Evolutionary conservation across 2,888 invertebrate genomes (phyloP), one percentile per base, ranked within the genome.

Genomic region (Temnothorax unifasciatus): DNA sequence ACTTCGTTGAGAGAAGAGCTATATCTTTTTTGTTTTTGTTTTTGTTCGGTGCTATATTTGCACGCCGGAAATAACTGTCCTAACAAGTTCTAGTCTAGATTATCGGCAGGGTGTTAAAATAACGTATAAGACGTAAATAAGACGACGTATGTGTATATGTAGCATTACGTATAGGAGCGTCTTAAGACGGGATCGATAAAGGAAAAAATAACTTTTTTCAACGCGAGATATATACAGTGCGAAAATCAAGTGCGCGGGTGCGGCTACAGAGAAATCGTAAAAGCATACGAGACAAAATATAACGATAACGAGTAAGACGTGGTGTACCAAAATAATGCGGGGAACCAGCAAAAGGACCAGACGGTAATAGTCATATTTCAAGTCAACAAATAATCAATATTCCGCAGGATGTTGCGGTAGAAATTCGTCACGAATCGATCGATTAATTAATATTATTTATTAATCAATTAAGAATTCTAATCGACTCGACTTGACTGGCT

Each of bases 121-220:
- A 38, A 52, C 21, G 34, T 34, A 52, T 21, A 71, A n/a, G n/a
- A n/a, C n/a, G n/a, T n/a, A n/a, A 71, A 71, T 21, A 54, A 71
- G n/a, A 38, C 52, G 47, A 8, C 66, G 21, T 47, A 29, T 34
- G 13, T 41, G 18, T 47, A 47, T 47, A 15, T 25, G 18, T 25
- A 25, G 25, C 47, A 29, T 47, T 25, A 41, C 6, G 15, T 15
- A 9, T 9, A 25, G 18, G 13, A 18, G 18, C 11, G 18, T 41
- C 21, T 66, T 18, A 8, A 15, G 29, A 29, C 4, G 13, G 38
- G 1, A 25, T 47, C 29, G 29, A 9, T 47, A 5, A 0, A 2
- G 25, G 0, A 34, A 38, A 11, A n/a, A 68, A 29, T 29, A 29
- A 68, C 5, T 5, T 25, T 47, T 29, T 68, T 47, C 41, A 3